Evolutionary conservation across 1,140 invertebrate genomes (phyloP).

Genomic region (Magallana ariakensis): DNA sequence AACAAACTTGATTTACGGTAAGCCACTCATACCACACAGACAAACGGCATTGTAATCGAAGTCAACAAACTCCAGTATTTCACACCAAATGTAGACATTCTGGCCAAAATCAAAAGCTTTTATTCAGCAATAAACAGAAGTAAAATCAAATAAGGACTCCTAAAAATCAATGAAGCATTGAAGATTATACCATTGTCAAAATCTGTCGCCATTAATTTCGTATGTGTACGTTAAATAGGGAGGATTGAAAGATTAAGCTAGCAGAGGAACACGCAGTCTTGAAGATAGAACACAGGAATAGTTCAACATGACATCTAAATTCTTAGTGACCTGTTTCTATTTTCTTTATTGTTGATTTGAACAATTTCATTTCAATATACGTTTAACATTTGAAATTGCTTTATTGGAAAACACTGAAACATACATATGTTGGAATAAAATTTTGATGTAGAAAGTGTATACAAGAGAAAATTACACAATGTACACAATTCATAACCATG

Average conservation of each 20-base stretch:
- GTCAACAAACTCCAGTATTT: constrained; percentile 34
- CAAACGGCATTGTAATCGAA: not conserved
- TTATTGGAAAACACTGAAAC: too few species aligned
- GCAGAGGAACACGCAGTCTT: not conserved
- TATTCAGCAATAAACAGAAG: constrained; percentile 23
- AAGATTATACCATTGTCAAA: not conserved
- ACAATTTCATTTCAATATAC: too few species aligned
- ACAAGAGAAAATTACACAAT: not conserved
- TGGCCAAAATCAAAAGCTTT: constrained; percentile 5
- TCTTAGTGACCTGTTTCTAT: too few species aligned
- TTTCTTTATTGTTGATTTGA: too few species aligned
- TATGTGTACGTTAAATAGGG: not conserved
- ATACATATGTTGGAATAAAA: not conserved
- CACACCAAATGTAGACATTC: constrained; percentile 29
- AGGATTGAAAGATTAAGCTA: not conserved
- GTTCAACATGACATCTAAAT: constrained; percentile 2
- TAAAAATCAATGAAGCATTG: constrained; percentile 6
- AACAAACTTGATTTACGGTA: not conserved
- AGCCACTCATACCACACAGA: not conserved
- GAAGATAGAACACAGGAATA: not conserved
- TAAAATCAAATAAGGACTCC: not conserved
- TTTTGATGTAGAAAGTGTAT: not conserved
- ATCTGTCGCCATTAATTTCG: not conserved
- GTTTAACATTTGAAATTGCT: too few species aligned
- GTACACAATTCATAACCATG: not conserved